phyloP scores from a whole-genome alignment of 2,888 invertebrate genomes.

The Oeneis ivallda region DNA sequence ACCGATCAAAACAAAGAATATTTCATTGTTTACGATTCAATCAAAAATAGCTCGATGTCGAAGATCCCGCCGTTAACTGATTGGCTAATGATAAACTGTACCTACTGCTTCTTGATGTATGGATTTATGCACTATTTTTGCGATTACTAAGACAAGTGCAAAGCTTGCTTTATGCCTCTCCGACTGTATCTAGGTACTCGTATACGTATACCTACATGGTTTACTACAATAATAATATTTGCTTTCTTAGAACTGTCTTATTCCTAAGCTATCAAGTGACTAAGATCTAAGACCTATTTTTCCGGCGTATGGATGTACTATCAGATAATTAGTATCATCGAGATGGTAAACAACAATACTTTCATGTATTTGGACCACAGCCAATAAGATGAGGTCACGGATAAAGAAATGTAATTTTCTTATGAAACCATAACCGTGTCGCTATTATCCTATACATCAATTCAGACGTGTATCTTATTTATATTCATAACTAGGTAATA shows the following conservation, averaged over 20 bases:
- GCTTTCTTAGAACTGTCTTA: background rate
- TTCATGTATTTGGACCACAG: constrained; percentile 21
- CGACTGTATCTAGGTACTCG: too few species aligned
- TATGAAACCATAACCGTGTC: constrained; percentile 24
- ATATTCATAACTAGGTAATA: background rate
- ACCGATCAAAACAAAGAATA: too few species aligned
- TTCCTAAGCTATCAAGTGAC: background rate
- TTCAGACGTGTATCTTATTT: constrained; percentile 8
- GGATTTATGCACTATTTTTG: too few species aligned
- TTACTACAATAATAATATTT: background rate
- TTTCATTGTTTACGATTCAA: too few species aligned
- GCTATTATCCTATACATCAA: constrained; percentile 14
- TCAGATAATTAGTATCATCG: constrained; percentile 21
- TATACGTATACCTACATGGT: background rate
- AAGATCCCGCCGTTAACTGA: too few species aligned
- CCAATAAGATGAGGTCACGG: constrained; percentile 28
- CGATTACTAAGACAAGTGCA: too few species aligned
- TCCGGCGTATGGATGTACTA: background rate
- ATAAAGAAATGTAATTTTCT: constrained; percentile 26
- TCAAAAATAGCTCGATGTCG: too few species aligned
- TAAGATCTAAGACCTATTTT: background rate
- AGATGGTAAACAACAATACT: constrained; percentile 19
- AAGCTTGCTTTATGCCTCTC: too few species aligned
- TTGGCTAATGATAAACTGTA: too few species aligned
- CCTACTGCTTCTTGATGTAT: too few species aligned